Percentiles rank a stretch among this genome's conserved stretches.
Conservation (phyloP, 2,113 vertebrate species). For the Empidonax traillii region DNA sequence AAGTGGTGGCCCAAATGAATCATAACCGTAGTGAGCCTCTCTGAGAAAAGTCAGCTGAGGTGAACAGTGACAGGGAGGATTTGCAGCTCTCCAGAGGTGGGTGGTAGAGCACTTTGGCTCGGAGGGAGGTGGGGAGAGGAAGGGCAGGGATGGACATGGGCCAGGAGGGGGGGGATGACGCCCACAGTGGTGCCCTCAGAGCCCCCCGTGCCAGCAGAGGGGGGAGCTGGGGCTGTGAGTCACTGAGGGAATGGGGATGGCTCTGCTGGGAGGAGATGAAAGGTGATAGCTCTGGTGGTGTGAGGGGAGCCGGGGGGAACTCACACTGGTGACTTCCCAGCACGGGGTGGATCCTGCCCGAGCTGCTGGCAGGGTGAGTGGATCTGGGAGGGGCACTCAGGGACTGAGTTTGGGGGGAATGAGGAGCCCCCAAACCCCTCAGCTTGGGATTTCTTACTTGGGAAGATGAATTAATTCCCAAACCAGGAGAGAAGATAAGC, state of each 20-base stretch:
- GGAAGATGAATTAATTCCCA: not conserved
- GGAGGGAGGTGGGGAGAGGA: not conserved
- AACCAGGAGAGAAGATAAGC: not conserved
- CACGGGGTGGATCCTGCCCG: not conserved
- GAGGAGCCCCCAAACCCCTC: not conserved
- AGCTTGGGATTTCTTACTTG: not conserved
- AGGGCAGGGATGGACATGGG: not conserved
- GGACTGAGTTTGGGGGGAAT: not conserved
- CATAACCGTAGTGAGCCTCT: not conserved
- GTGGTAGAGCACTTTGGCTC: not conserved
- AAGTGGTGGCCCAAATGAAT: not conserved
- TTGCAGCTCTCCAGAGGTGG: not conserved
- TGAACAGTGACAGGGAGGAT: not conserved
- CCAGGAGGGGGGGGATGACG: not conserved
- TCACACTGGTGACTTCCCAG: not conserved
- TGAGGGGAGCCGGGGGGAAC: not conserved
- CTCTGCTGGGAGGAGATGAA: not conserved
- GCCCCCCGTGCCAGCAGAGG: not conserved
- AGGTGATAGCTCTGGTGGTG: rapidly evolving
- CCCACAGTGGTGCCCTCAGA: not conserved
- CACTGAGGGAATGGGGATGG: not conserved
- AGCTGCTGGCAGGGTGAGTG: not conserved
- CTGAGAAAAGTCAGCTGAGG: not conserved
- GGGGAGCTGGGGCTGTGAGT: not conserved
- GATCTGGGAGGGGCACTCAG: not conserved